These are phyloP conservation scores for Pantelozetes paolii DNA, from an alignment of 2,888 invertebrate genomes.

Conservation along the genomic window DNA sequence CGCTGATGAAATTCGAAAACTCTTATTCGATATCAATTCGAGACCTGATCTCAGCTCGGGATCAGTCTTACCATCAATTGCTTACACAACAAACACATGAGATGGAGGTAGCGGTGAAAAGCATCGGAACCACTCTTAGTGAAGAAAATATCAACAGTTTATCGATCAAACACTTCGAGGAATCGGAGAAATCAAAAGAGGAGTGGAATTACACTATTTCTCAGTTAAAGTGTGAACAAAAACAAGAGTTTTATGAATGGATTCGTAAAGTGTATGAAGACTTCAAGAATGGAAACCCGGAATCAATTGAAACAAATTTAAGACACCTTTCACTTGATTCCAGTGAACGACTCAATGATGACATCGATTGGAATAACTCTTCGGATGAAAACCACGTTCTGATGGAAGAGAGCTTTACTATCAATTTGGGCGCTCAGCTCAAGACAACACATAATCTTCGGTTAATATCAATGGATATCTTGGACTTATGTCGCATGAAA, in stretches of 20 bases:
- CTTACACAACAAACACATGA: constrained; percentile 68
- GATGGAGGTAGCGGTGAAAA: constrained; percentile 78
- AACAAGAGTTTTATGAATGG: constrained; percentile 81
- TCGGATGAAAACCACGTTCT: constrained; percentile 37
- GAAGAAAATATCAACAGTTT: constrained; percentile 80
- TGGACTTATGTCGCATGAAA: constrained; percentile 65
- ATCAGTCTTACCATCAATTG: constrained; percentile 51
- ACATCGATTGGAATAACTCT: constrained; percentile 46
- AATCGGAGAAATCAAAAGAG: constrained; percentile 68
- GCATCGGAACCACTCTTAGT: constrained; percentile 69
- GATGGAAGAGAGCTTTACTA: constrained; percentile 93
- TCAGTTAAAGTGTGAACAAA: constrained; percentile 76
- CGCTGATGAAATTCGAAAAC: constrained; percentile 80
- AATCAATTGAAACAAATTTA: constrained; percentile 42
- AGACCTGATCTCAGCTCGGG: constrained; percentile 64
- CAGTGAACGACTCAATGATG: constrained; percentile 34
- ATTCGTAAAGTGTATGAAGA: constrained; percentile 73
- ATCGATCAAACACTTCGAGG: constrained; percentile 65
- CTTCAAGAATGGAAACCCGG: constrained; percentile 56
- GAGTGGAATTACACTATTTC: constrained; percentile 73
- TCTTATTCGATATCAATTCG: constrained; percentile 75
- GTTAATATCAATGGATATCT: constrained; percentile 75
- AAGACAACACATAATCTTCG: constrained; percentile 98
- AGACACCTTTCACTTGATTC: constrained; percentile 2
- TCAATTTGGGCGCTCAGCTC: constrained; percentile 90